Evolutionary conservation across 2,888 invertebrate genomes (phyloP).

Genomic region (Callyntrura guangdongensis): DNA sequence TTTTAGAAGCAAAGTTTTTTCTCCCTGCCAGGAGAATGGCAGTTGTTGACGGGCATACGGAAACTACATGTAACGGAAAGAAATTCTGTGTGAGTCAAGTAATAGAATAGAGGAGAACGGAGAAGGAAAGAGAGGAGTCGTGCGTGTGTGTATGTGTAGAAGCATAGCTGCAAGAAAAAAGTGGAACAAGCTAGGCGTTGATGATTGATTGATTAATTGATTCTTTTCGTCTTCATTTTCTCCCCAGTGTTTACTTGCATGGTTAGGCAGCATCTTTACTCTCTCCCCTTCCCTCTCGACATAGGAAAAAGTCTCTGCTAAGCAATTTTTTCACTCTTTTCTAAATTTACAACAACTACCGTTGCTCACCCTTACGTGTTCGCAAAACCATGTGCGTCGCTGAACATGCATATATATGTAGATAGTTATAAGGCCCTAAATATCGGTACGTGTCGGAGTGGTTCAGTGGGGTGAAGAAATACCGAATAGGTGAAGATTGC

Average conservation of each 20-base stretch:
- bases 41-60: conserved; percentile 53
- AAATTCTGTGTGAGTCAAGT: background rate
- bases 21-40: conserved; percentile 34
- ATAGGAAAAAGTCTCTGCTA: background rate
- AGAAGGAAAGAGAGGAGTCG: background rate
- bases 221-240: conserved; percentile 74
- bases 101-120: background rate
- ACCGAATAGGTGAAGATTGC: no score
- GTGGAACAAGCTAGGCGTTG: conserved; percentile 74
- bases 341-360: background rate
- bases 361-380: conserved; percentile 44
- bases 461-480: no score
- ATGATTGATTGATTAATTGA: conserved; percentile 81
- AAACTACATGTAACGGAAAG: conserved; percentile 41
- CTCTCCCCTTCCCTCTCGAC: background rate
- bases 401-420: conserved; percentile 17
- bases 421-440: background rate
- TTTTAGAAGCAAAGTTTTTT: conserved; percentile 36
- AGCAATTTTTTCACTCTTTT: background rate
- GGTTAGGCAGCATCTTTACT: conserved; percentile 59
- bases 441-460: no score
- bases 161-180: conserved; percentile 51
- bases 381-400: conserved; percentile 28
- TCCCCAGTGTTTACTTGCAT: conserved; percentile 74
- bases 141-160: no score